Evolutionary conservation across 2,797 vertebrate genomes (phyloP).

Genomic region (Argya squamiceps): DNA sequence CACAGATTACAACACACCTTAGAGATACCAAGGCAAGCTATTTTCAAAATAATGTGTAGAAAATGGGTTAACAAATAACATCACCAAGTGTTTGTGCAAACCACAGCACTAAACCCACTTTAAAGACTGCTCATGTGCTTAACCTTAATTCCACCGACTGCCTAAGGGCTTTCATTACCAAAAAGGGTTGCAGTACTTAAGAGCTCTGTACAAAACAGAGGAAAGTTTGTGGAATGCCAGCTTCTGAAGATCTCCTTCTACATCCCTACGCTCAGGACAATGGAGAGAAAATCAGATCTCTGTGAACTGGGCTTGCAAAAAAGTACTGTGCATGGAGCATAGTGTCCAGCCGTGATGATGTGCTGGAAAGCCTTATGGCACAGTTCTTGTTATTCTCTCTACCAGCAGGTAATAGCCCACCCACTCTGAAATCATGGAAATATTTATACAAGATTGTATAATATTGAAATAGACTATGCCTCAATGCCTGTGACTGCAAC

Average conservation of each 20-base stretch:
- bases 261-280: not conserved
- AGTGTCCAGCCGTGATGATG: not conserved
- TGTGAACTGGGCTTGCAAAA: not conserved
- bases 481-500: not conserved
- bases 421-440: not conserved
- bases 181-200: not conserved
- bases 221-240: not conserved
- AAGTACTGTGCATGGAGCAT: fast-evolving
- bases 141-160: not conserved
- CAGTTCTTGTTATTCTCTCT: not conserved
- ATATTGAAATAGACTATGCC: not conserved
- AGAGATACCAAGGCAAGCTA: not conserved
- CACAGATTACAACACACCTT: not conserved
- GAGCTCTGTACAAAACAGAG: not conserved
- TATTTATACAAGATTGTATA: not conserved
- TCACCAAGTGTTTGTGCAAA: not conserved
- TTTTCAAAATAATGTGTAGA: not conserved
- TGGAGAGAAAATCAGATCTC: not conserved
- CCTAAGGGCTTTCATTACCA: not conserved
- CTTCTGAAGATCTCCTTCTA: not conserved
- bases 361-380: not conserved
- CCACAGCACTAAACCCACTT: not conserved
- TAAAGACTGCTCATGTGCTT: not conserved
- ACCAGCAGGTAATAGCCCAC: not conserved
- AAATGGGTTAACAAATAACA: not conserved